Base-by-base conservation (phyloP, 2,113 vertebrate genomes). In the Choloepus hoffmanni region DNA sequence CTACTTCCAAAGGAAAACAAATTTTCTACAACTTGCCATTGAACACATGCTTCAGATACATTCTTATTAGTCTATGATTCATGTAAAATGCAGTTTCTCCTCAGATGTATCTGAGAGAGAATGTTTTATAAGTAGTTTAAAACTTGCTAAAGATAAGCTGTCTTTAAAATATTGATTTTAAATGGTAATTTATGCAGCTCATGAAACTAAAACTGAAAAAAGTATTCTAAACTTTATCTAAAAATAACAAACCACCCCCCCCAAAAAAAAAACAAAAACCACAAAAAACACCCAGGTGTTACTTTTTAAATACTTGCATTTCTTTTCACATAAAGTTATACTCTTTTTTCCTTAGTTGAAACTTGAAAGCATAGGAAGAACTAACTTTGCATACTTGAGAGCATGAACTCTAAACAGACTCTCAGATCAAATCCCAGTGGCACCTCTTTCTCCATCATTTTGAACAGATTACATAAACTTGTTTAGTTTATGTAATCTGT, bases 1-100 rank as follows among this genome's bases (percentile, higher is more conserved):
- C 82, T 92, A 60, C 90, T 97, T 94, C 85, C 70, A 40, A 53
- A 55, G 63, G 70, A 95, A 97, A 95, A 68, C 23, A 65, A 30
- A 18, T 95, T 94, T 93, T 96, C 73, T 82, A 90, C 8, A 60
- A 60, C 18, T 48, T 91, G 63, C 12, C 21, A 21, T 55, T 93
- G 60, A 36, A 40, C 55, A 77, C 9, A n/a, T 9, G 70, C 4
- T 36, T 92, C 45, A 92, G 90, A 95, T 89, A 60, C 19, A 3
- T 85, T 78, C 65, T 86, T 93, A 84, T 74, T 4, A 55, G 28
- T 79, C 74, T 45, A 0, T 85, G 79, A 93, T 58, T 83, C 40
- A 58, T 63, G 13, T 36, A 18, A 63, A 79, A 7, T 30, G 0
- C 6, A 84, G 23, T 30, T 84, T 85, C 40, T 89, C 62, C 74